Evolutionary conservation across 2,113 vertebrate genomes (phyloP).

Genomic region (Oreochromis aureus): DNA sequence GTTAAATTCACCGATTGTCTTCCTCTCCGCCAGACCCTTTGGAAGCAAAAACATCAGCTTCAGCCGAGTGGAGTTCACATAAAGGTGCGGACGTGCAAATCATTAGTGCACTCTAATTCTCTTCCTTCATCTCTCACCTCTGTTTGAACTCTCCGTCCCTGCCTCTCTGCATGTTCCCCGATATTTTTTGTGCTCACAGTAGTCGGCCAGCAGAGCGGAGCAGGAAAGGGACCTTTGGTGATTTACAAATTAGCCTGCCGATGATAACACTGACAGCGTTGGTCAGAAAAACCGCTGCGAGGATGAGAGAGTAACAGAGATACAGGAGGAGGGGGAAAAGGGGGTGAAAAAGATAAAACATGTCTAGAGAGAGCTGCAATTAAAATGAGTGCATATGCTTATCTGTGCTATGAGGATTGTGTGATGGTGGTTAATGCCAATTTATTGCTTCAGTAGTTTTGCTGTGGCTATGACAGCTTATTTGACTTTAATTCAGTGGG

Average conservation of each 20-base stretch:
- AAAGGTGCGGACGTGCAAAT: constrained; percentile 27
- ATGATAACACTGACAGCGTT: background rate
- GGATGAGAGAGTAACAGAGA: background rate
- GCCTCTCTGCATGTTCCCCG: background rate
- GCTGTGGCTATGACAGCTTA: background rate
- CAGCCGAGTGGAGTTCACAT: constrained; percentile 69
- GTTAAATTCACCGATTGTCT: background rate
- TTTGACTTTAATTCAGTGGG: background rate
- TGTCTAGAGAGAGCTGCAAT: background rate
- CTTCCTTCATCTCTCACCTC: background rate
- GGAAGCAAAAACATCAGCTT: constrained; percentile 40
- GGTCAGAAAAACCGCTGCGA: background rate
- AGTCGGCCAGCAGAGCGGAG: background rate
- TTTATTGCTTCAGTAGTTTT: constrained; percentile 34
- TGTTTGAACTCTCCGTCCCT: background rate
- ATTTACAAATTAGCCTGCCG: constrained; percentile 14
- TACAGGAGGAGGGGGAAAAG: background rate
- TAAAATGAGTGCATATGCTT: background rate
- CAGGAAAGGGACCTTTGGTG: background rate
- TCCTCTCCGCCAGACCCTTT: constrained; percentile 58
- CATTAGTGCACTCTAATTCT: background rate
- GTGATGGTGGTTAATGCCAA: constrained; percentile 10
- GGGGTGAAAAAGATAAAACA: background rate
- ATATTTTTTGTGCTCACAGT: background rate
- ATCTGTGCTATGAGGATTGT: background rate